Percentiles rank a stretch among this genome's conserved stretches.
These are phyloP conservation scores for Itoplectis maculator DNA, from an alignment of 2,888 invertebrate genomes.

Conservation along the genomic window DNA sequence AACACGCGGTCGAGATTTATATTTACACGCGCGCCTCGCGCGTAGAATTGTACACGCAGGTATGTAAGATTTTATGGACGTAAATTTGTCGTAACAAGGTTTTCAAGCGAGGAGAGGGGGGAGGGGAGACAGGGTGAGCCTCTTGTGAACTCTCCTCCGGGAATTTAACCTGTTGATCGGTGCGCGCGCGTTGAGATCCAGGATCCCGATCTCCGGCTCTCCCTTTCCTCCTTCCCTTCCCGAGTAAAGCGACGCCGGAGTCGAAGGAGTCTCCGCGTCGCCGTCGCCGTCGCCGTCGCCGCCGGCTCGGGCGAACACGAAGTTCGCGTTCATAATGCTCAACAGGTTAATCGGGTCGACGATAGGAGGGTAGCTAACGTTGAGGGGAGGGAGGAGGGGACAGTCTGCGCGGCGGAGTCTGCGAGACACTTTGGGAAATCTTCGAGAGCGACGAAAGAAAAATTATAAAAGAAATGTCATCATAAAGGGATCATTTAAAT, in stretches of 20 bases:
- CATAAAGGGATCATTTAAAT: no score
- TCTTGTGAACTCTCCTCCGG: neutral
- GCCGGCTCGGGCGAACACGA: slow-evolving; percentile 45
- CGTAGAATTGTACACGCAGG: neutral
- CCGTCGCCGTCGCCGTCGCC: no score
- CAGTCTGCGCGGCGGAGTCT: slow-evolving; percentile 16
- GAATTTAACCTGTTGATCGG: slow-evolving; percentile 74
- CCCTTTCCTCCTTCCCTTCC: slow-evolving; percentile 39
- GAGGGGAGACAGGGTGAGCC: neutral
- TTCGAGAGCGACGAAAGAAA: neutral
- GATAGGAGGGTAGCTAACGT: slow-evolving; percentile 25
- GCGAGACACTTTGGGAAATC: slow-evolving; percentile 45
- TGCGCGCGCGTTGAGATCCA: slow-evolving; percentile 61
- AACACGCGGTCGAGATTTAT: neutral
- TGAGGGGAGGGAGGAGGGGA: no score
- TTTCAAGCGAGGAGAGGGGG: neutral
- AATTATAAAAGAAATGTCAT: no score
- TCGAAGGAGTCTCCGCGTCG: no score
- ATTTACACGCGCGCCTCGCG: neutral
- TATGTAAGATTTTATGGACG: neutral
- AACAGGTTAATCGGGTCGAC: slow-evolving; percentile 74
- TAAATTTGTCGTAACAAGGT: slow-evolving; percentile 10
- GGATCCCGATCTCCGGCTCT: slow-evolving; percentile 68
- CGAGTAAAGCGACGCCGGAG: slow-evolving; percentile 46
- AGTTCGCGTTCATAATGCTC: slow-evolving; percentile 71